Evolutionary conservation across 1,140 invertebrate species (phyloP).

Genomic region (Chironomus tepperi): DNA sequence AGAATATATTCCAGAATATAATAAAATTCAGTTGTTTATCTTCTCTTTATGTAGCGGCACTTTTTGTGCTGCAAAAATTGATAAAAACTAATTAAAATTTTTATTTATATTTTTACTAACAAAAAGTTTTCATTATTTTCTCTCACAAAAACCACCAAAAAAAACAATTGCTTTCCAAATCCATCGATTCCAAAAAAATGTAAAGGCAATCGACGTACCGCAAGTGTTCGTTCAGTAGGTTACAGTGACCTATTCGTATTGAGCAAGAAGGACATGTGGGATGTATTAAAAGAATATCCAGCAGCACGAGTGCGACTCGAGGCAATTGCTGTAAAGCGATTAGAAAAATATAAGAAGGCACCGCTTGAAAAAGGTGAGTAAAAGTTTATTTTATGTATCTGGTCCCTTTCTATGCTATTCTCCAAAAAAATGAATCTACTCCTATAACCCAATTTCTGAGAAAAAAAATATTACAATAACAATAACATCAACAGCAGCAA

Average conservation of each 20-base stretch:
- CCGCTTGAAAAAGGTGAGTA: conserved; percentile 78
- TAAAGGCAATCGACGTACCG: conserved; percentile 89
- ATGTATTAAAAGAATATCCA: conserved; percentile 97
- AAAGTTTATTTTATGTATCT: not conserved
- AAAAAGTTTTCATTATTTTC: not conserved
- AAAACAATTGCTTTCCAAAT: no score
- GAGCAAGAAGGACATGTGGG: conserved; percentile 99
- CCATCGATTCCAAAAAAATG: not conserved
- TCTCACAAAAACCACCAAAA: not conserved
- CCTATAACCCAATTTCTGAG: no score
- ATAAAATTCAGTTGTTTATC: no score
- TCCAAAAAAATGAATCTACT: no score
- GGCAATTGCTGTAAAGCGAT: conserved; percentile 91
- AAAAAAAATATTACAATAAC: no score
- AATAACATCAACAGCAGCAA: no score
- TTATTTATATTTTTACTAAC: not conserved
- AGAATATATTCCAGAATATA: no score
- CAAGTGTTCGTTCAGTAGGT: conserved; percentile 92
- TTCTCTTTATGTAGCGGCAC: not conserved
- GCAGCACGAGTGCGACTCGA: conserved; percentile 92
- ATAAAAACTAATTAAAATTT: not conserved
- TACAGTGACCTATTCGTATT: conserved; percentile 98
- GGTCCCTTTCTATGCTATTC: no score
- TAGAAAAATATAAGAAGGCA: conserved; percentile 92
- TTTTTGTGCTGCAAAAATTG: not conserved